Evolutionary conservation across 2,797 vertebrate species (phyloP), one percentile per base, ranked within the genome.

Genomic region (Craterocephalus amniculus): DNA sequence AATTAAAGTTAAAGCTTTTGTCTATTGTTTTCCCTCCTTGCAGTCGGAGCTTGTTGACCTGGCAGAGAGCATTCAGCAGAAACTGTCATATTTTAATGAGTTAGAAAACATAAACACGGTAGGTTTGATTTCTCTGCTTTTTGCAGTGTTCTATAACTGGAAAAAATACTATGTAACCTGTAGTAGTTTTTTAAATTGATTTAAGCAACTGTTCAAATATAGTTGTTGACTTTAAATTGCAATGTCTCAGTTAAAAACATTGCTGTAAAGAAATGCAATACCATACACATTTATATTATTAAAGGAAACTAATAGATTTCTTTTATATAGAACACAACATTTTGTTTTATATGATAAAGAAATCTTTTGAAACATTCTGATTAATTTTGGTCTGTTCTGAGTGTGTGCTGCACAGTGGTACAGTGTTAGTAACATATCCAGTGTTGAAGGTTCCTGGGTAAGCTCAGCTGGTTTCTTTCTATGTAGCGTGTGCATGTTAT

Each of bases 71-170:
- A 98, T 99, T 81, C 96, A 99, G 86, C 97, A 99, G 88, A 99
- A 99, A 79, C 95, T 99, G 62, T 99, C 97, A 1, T 99, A 99
- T 87, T 99, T 99, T 89, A 99, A 98, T 61, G 97, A 99, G 83
- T 85, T 99, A 80, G 98, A 99, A 89, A 97, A 94, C 87, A 97
- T 99, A 81, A 98, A 96, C 85, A 96, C 97, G 83, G 98, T 99
- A 95, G 73, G 94, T 14, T 68, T 0, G 4, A 6, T 67, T 49
- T 45, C 6, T 62, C 45, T n/a, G 5, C 4, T 32, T 4, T 0
- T 38, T 54, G 8, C 12, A 13, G 4, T 13, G 24, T 12, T 13
- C 4, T 10, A 27, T 26, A 14, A 13, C 24, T 27, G 22, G 24
- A 11, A 11, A 4, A 10, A 38, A 38, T 38, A 38, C 10, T 24